Evolutionary conservation across 1,140 invertebrate species (phyloP), one percentile per base, ranked within the genome.

Genomic region (Pseudomyrmex concolor): DNA sequence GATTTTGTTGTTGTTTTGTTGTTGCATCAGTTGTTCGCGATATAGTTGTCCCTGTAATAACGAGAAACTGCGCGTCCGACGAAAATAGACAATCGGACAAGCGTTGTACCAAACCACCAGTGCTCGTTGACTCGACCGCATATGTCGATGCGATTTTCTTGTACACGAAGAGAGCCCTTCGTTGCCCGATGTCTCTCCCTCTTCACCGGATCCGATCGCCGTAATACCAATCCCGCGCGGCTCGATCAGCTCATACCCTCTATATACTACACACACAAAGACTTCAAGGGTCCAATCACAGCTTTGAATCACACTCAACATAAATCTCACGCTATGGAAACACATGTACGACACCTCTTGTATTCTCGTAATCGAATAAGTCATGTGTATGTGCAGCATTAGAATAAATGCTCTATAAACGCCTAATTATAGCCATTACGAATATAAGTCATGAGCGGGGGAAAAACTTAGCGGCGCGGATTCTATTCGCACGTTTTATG

Each of bases 231-330:
- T 19, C 10, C 54, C 22, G 57, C 45, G 13, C 78, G 55, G 57
- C 22, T 22, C 64, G 17, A 83, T 80, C 50, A 34, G 51, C 34
- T 9, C 48, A 55, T 57, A 17, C 84, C 15, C 34, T 34, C 5
- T 34, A 34, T 34, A 34, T 70, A 80, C 66, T 22, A 73, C 71
- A 34, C 66, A 59, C 19, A 70, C 34, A 25, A 80, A 80, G 64
- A 81, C 57, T 86, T 77, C 45, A 84, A 87, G 85, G 86, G 86
- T 89, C 88, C 88, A 89, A 87, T 89, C 88, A 57, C 74, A 54
- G 77, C 78, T 88, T 80, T 63, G 55, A 85, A 81, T 80, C 74
- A 60, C 57, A 57, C 59, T 71, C 68, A 66, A 50, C 66, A 71
- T 70, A 80, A 80, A 54, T 70, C 45, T 59, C 54, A 55, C 43